A percentile compares a stretch with the other conserved stretches of the same genome.
Conservation (phyloP, 2,113 vertebrate species). For the Lamprotornis superbus region DNA sequence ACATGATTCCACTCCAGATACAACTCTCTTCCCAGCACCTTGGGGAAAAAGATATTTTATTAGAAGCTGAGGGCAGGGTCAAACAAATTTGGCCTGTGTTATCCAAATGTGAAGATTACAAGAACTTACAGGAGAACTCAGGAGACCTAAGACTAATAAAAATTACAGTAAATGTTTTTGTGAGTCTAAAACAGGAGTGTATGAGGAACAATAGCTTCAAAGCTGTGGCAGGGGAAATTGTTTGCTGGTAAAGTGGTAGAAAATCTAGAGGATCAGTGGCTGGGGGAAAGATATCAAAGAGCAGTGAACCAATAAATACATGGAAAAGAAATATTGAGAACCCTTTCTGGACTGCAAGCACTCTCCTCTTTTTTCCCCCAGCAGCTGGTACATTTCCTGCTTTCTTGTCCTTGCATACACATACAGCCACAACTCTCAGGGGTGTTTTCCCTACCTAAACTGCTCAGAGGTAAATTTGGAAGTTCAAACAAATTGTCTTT, state of each 20-base stretch:
- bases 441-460: background rate
- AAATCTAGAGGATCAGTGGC: background rate
- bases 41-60: background rate
- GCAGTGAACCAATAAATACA: background rate
- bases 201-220: background rate
- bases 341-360: background rate
- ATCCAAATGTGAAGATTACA: background rate
- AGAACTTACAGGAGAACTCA: background rate
- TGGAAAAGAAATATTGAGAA: slow-evolving; percentile 9
- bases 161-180: background rate
- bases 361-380: background rate
- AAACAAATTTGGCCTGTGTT: background rate
- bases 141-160: slow-evolving; percentile 14
- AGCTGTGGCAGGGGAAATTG: background rate
- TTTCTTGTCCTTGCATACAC: background rate
- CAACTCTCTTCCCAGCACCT: background rate
- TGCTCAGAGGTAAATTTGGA: background rate
- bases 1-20: background rate
- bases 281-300: slow-evolving; percentile 33
- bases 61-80: background rate
- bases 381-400: slow-evolving; percentile 32
- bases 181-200: background rate
- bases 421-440: background rate
- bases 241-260: background rate
- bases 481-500: slow-evolving; percentile 7